Percentiles rank a stretch among this genome's conserved stretches.
These are phyloP conservation scores for Perizoma flavofasciatum DNA, from an alignment of 2,888 invertebrate genomes.

Conservation along the genomic window DNA sequence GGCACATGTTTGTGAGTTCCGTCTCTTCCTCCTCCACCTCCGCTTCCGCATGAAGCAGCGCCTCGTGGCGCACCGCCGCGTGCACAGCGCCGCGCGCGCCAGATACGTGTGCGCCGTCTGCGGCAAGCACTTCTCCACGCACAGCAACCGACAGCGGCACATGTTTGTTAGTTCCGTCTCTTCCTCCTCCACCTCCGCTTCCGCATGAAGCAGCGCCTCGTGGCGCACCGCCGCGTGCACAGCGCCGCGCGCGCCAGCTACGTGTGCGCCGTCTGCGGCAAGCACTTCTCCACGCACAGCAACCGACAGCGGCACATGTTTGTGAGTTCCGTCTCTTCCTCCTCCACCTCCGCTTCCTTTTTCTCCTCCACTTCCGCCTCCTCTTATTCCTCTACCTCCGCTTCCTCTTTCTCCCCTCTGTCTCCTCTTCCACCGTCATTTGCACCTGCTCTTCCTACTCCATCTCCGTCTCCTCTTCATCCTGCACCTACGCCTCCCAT, in stretches of 20 bases:
- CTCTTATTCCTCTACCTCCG: no score
- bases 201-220: constrained; percentile 69
- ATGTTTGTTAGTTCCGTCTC: constrained; percentile 69
- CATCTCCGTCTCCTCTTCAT: no score
- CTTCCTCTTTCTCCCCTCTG: no score
- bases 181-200: constrained; percentile 51
- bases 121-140: constrained; percentile 73
- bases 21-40: no score
- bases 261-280: constrained; percentile 72
- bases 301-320: constrained; percentile 75
- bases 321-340: constrained; percentile 53
- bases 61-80: constrained; percentile 68
- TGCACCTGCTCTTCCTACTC: no score
- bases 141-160: constrained; percentile 68
- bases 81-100: constrained; percentile 58
- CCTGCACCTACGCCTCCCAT: no score
- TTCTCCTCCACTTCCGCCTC: no score
- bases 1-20: constrained; percentile 76
- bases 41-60: constrained; percentile 72
- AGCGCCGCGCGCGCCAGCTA: constrained; percentile 57
- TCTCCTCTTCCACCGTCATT: no score
- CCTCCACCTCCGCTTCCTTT: no score
- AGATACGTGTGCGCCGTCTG: constrained; percentile 71
- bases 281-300: constrained; percentile 72
- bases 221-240: constrained; percentile 70